Conservation (phyloP, 2,113 vertebrate genomes). For the Paraplagusia blochii region DNA sequence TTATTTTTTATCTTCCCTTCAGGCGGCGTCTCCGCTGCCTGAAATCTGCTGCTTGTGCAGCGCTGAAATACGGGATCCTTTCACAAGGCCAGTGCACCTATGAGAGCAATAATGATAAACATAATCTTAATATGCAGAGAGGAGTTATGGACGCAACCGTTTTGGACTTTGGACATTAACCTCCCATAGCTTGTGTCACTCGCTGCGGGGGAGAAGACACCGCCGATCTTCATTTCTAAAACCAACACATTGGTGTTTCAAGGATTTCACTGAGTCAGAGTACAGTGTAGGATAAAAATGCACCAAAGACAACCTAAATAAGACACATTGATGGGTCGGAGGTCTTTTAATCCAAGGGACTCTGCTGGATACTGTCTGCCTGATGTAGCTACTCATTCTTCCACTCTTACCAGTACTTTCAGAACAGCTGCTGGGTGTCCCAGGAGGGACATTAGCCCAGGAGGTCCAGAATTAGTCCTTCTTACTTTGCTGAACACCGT, state of each 20-base stretch:
- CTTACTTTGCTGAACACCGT: too few species aligned
- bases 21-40: constrained; percentile 18
- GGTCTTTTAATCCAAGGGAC: constrained; percentile 36
- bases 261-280: constrained; percentile 59
- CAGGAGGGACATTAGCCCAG: too few species aligned
- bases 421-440: too few species aligned
- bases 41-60: constrained; percentile 25
- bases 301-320: constrained; percentile 35
- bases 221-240: constrained; percentile 49
- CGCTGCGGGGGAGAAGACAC: constrained; percentile 34
- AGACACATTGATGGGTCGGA: constrained; percentile 27
- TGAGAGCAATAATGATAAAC: constrained; percentile 57
- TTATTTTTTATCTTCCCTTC: constrained; percentile 39
- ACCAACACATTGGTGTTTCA: constrained; percentile 29
- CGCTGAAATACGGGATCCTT: constrained; percentile 40
- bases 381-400: constrained; percentile 30
- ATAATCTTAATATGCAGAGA: constrained; percentile 57
- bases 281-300: constrained; percentile 51
- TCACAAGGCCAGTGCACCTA: constrained; percentile 45
- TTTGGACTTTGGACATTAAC: constrained; percentile 46
- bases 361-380: constrained; percentile 29
- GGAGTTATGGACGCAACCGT: constrained; percentile 29
- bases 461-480: too few species aligned
- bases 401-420: constrained; percentile 14
- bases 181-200: constrained; percentile 39